These are phyloP conservation scores for Sinelater perroti DNA, from an alignment of 2,888 invertebrate genomes.

Conservation along the genomic window DNA sequence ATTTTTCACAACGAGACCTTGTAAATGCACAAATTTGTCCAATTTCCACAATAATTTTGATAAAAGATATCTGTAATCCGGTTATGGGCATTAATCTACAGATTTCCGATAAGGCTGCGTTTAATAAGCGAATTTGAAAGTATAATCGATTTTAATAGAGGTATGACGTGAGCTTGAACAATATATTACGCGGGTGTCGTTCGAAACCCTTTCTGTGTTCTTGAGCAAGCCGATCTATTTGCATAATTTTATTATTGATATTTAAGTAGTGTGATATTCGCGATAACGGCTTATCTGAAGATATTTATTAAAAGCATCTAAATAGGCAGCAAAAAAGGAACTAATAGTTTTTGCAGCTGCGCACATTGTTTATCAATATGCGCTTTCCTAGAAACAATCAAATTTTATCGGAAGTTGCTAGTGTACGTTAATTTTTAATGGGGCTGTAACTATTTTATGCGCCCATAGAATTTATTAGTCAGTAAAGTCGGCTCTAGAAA, in stretches of 20 bases:
- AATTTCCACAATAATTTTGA: too few species aligned
- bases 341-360: too few species aligned
- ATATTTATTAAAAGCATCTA: constrained; percentile 11
- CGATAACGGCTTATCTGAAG: constrained; percentile 12
- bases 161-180: constrained; percentile 38
- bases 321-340: too few species aligned
- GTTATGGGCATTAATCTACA: too few species aligned
- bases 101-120: constrained; percentile 1
- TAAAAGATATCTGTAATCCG: too few species aligned
- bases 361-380: too few species aligned
- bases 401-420: constrained; percentile 9
- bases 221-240: constrained; percentile 35
- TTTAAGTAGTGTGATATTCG: constrained; percentile 24
- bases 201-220: constrained; percentile 37
- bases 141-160: constrained; percentile 43
- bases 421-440: constrained; percentile 16
- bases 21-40: too few species aligned
- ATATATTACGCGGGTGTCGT: constrained; percentile 40
- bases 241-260: constrained; percentile 41
- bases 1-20: too few species aligned
- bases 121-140: constrained; percentile 19
- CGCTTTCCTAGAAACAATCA: constrained; percentile 1
- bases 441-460: constrained; percentile 11
- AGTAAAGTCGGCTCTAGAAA: constrained; percentile 15
- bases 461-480: constrained; percentile 14